Base-by-base conservation (phyloP, 2,113 vertebrate species). In the Carassius carassius region DNA sequence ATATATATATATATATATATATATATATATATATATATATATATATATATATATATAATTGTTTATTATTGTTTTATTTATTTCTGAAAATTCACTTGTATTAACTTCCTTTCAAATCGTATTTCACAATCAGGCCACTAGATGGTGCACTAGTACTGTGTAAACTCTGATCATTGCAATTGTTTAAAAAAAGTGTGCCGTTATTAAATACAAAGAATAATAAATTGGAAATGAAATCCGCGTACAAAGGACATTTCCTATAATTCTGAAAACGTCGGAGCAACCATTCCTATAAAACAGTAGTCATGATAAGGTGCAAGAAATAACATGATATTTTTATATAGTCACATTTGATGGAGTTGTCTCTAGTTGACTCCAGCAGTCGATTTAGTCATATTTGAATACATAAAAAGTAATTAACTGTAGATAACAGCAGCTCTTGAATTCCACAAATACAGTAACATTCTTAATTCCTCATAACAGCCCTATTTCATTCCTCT, bases 101-200 rank as follows among this genome's bases (percentile, higher is more conserved):
- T 44, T 10, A 9, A 44, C 8, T 44, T 44, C 41, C 41, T 9
- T 44, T 44, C 9, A 44, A 44, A 44, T 3, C 8, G 3, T 4
- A 11, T 60, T 73, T 75, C 72, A 63, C 19, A 63, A 63, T 47
- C 13, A 44, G 23, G 13, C 78, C 78, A 80, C 78, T 49, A 65
- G 78, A 65, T 80, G 78, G 60, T 2, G 23, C 4, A 21, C 60
- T 19, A 47, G 4, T 65, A 65, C n/a, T 21, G 9, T 7, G 2
- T 11, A 29, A 65, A 63, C 8, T 29, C 3, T 29, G 0, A 11
- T 77, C 51, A 62, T 14, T 2, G 21, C 35, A 44, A 6, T 19
- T 12, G 25, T 77, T 29, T 29, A 19, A 78, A 41, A 78, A 7
- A 41, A 44, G n/a, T 25, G 35, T 19, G 51, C 29, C 23, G 3